phyloP scores from a whole-genome alignment of 2,797 vertebrate species.

The Myotis findleyi region DNA sequence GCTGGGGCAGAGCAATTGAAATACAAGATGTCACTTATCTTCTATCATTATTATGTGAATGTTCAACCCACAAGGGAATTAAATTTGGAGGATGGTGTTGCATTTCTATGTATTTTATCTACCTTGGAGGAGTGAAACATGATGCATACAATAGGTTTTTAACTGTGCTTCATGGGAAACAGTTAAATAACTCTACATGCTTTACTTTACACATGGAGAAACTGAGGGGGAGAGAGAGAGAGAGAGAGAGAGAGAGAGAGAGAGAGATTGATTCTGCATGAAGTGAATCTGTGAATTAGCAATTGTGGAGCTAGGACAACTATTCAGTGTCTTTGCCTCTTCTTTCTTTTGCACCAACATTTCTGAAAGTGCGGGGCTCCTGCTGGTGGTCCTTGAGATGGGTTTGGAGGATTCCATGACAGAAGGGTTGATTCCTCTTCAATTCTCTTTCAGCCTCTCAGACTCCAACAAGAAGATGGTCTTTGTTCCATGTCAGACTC shows the following conservation, averaged over 20 bases:
- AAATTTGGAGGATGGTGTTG: neutral
- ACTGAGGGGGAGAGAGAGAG: neutral
- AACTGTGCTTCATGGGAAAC: neutral
- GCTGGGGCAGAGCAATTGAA: neutral
- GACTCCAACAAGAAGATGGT: neutral
- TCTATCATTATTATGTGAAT: rapidly evolving
- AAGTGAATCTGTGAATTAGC: neutral
- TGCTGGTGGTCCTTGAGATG: neutral
- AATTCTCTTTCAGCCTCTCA: neutral
- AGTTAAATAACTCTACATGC: neutral
- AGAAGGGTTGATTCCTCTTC: neutral
- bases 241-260: neutral
- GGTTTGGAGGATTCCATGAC: neutral
- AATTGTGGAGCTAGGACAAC: neutral
- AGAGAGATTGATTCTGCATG: neutral
- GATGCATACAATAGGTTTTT: neutral
- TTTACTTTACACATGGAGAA: neutral
- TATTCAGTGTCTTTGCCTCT: neutral
- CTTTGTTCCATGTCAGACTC: neutral
- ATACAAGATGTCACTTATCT: neutral
- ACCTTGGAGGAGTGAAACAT: neutral
- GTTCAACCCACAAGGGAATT: neutral
- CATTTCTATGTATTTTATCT: neutral
- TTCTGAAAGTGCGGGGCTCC: neutral
- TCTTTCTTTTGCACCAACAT: neutral